Evolutionary conservation across 2,888 invertebrate genomes (phyloP), one percentile per base, ranked within the genome.

Genomic region (Schrankia costaestrigalis): DNA sequence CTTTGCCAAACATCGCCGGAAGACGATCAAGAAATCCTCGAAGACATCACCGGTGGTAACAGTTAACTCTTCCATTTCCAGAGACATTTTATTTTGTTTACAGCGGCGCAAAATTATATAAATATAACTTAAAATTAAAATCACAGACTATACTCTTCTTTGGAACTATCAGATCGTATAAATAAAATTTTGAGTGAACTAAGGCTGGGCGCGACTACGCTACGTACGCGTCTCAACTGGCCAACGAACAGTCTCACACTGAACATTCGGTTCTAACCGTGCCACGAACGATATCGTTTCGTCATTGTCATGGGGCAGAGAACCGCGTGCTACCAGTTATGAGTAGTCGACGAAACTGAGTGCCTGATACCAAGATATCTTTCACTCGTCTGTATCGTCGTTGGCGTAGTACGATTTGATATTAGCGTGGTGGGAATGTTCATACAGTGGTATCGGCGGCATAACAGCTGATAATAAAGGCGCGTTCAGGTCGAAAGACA

Each of bases 21-120:
- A 92, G 66, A 93, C 89, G 60, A 91, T 78, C 63, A 93, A 89
- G 78, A 93, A 93, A 78, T 94, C 93, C 71, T 92, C 93, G 77
- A 94, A 89, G 60, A 93, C 90, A 78, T 93, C 93, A 56, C 93
- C 93, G 55, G 92, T 88, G 67, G 89, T 75, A 56, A 89, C 86
- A 59, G 88, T 77, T 14, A 91, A 73, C 54, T 92, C 90, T 72
- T 91, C 93, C 70, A 91, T 88, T 67, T 93, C 93, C 69, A 91
- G 76, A 67, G 90, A 90, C 91, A 93, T 91, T 70, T 82, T 90
- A 49, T 72, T 45, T 63, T 61, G 35, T 68, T 71, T 67, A 67
- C 52, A 49, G 39, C 52, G 14, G 40, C 34, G 54, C 39, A 58
- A 71, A 69, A 62, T 65, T 65, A 64, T 56, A 61, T 22, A 49